These are phyloP conservation scores for Lipotes vexillifer DNA, from an alignment of 2,113 vertebrate species.

Conservation along the genomic window DNA sequence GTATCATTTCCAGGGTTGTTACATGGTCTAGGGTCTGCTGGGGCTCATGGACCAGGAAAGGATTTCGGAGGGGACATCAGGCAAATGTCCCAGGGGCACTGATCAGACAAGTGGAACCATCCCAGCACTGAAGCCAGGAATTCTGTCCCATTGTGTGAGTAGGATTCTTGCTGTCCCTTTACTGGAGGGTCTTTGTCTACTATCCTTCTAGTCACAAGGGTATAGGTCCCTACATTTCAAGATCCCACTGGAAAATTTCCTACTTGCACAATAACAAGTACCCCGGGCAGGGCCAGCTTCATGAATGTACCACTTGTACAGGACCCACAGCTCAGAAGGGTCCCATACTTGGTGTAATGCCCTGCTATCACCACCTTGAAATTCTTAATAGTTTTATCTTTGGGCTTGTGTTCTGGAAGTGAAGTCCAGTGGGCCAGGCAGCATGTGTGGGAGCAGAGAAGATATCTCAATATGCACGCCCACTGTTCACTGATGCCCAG, in stretches of 20 bases:
- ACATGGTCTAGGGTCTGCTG: background rate
- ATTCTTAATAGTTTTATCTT: background rate
- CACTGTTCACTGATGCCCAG: background rate
- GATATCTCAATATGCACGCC: rapidly evolving
- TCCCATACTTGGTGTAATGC: background rate
- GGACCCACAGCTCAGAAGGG: background rate
- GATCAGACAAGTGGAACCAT: background rate
- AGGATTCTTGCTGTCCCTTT: background rate
- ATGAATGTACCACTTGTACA: background rate
- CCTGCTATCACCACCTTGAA: background rate
- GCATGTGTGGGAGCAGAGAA: background rate
- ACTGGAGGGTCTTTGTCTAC: background rate
- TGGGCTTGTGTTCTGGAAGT: background rate
- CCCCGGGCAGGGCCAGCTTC: background rate
- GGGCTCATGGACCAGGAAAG: background rate
- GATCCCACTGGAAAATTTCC: background rate
- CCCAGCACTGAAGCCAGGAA: background rate
- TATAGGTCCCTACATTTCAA: background rate
- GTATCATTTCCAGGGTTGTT: background rate
- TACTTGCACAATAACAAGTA: background rate
- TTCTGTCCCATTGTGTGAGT: background rate
- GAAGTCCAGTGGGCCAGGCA: background rate
- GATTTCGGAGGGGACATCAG: background rate
- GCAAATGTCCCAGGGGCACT: background rate
- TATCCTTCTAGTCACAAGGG: background rate